These are phyloP conservation scores for Zapornia atra DNA, from an alignment of 2,113 vertebrate genomes.

Conservation along the genomic window DNA sequence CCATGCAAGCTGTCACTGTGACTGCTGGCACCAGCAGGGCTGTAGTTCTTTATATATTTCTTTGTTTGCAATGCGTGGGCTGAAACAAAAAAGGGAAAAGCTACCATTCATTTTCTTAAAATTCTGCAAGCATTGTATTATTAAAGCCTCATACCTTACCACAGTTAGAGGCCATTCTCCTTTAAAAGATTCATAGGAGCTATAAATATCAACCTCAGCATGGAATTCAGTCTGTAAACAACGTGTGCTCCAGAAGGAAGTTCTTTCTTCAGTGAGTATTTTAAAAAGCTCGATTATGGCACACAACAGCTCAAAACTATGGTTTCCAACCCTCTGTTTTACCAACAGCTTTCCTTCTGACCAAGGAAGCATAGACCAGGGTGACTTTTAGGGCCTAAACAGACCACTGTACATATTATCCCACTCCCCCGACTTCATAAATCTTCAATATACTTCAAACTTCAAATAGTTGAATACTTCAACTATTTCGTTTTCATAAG, in stretches of 20 bases:
- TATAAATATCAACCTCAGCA: slow-evolving; percentile 14
- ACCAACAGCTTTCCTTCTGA: background rate
- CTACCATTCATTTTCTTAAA: background rate
- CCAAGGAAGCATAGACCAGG: background rate
- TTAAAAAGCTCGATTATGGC: background rate
- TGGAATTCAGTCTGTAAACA: slow-evolving; percentile 41
- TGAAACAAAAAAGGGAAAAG: background rate
- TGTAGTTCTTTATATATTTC: background rate
- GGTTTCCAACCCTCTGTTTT: background rate
- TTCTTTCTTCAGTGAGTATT: background rate
- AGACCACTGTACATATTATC: background rate
- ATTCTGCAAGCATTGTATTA: background rate
- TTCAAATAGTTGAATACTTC: too few relatives aligned
- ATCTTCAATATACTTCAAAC: too few relatives aligned
- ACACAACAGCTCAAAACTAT: background rate
- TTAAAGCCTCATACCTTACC: background rate
- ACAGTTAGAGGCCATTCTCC: background rate
- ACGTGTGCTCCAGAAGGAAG: background rate
- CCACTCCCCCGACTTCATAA: too few relatives aligned
- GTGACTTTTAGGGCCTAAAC: background rate
- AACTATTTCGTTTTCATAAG: background rate
- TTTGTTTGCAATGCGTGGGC: background rate
- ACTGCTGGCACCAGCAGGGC: background rate
- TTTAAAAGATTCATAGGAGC: background rate
- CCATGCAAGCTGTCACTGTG: background rate